Conservation (phyloP, 2,797 vertebrate species). For the Esox lucius region DNA sequence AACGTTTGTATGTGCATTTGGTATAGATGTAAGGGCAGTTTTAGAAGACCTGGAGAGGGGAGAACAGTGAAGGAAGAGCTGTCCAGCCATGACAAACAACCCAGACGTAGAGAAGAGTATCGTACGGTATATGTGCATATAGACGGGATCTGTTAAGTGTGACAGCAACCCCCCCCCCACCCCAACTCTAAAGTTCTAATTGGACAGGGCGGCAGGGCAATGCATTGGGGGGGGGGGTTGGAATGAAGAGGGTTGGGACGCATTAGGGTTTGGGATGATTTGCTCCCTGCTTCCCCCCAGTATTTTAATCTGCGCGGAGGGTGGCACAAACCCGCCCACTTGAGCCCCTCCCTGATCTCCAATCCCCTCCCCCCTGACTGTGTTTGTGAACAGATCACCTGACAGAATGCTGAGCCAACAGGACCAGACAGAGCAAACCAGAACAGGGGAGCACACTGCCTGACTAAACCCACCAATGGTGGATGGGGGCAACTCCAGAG, state of each 20-base stretch:
- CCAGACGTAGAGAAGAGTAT: neutral
- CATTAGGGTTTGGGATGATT: neutral
- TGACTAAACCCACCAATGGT: neutral
- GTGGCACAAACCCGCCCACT: neutral
- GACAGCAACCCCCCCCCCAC: neutral
- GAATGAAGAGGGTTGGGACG: neutral
- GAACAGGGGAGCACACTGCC: neutral
- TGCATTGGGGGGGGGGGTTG: neutral
- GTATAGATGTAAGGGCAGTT: no score
- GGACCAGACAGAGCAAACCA: neutral
- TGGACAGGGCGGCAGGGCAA: neutral
- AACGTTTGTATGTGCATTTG: no score
- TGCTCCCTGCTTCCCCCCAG: neutral
- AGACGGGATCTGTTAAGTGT: neutral
- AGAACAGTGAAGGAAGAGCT: neutral
- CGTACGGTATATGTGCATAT: neutral
- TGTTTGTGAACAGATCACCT: neutral
- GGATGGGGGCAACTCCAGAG: neutral
- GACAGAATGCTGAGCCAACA: neutral
- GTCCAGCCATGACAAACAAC: neutral
- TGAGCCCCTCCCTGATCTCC: neutral
- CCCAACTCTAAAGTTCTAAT: neutral
- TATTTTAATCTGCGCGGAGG: constrained; percentile 6
- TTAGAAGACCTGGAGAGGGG: neutral
- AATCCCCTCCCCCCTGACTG: constrained; percentile 16